These are phyloP conservation scores for Drosophila anomelani DNA, from an alignment of 2,888 invertebrate genomes.

Conservation along the genomic window DNA sequence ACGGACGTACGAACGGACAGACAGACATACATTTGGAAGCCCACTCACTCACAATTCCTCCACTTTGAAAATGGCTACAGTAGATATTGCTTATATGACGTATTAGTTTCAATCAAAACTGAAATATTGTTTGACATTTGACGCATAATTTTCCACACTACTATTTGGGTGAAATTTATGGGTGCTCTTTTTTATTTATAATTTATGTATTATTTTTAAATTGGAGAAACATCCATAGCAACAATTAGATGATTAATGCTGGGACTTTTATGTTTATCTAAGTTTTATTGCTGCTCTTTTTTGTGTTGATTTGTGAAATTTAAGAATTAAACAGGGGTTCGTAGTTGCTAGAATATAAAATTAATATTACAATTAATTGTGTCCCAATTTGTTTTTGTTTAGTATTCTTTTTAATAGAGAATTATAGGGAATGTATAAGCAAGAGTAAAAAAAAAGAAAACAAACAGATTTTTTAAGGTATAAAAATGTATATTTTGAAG, in stretches of 20 bases:
- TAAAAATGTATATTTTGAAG: background rate
- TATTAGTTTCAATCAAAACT: constrained; percentile 21
- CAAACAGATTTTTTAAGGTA: no score
- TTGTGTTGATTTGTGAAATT: background rate
- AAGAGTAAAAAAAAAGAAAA: background rate
- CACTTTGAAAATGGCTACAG: constrained; percentile 30
- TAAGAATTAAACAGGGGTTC: background rate
- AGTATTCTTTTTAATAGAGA: background rate
- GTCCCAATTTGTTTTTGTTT: background rate
- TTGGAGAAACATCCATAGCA: background rate
- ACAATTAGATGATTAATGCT: constrained; percentile 1
- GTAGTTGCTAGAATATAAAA: background rate
- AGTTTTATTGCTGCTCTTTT: background rate
- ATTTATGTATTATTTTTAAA: constrained; percentile 16
- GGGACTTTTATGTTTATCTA: background rate
- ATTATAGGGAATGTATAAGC: background rate
- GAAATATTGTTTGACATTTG: constrained; percentile 17
- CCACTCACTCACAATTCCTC: constrained; percentile 11
- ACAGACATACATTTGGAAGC: constrained; percentile 8
- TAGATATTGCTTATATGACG: constrained; percentile 20
- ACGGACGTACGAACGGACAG: constrained; percentile 16
- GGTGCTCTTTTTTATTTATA: constrained; percentile 2
- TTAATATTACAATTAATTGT: background rate
- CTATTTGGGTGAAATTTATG: constrained; percentile 16
- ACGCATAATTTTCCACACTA: constrained; percentile 10